These are phyloP conservation scores for Naso thynnoides DNA, from an alignment of 2,797 vertebrate genomes.

Conservation along the genomic window DNA sequence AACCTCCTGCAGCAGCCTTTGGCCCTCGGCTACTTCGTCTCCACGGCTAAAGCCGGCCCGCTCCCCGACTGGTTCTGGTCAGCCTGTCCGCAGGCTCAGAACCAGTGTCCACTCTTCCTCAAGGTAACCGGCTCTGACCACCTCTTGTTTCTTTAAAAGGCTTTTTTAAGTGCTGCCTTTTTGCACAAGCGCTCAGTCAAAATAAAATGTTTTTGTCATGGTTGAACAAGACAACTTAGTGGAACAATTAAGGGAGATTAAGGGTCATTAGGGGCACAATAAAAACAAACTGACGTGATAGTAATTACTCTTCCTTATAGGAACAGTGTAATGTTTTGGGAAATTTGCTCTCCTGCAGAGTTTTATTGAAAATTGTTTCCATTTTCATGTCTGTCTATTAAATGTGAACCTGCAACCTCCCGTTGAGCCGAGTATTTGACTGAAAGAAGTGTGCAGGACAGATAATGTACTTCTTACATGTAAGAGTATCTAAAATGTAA, in stretches of 20 bases:
- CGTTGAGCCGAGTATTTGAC: no score
- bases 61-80: constrained; percentile 99
- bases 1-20: constrained; percentile 98
- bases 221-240: not conserved
- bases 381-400: not conserved
- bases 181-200: not conserved
- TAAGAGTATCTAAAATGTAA: no score
- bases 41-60: constrained; percentile 96
- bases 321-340: not conserved
- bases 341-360: not conserved
- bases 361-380: not conserved
- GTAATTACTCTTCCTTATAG: not conserved
- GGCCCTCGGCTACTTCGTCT: constrained; percentile 98
- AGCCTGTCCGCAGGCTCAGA: constrained; percentile 98
- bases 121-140: constrained; percentile 86
- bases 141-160: not conserved
- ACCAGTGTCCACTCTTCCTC: constrained; percentile 98
- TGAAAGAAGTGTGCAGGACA: no score
- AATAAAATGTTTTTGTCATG: not conserved
- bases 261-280: not conserved
- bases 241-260: not conserved
- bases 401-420: not conserved
- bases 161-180: not conserved
- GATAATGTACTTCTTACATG: no score
- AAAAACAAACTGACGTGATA: not conserved